Base-by-base conservation (phyloP, 1,140 invertebrate genomes). In the Amphibalanus amphitrite region DNA sequence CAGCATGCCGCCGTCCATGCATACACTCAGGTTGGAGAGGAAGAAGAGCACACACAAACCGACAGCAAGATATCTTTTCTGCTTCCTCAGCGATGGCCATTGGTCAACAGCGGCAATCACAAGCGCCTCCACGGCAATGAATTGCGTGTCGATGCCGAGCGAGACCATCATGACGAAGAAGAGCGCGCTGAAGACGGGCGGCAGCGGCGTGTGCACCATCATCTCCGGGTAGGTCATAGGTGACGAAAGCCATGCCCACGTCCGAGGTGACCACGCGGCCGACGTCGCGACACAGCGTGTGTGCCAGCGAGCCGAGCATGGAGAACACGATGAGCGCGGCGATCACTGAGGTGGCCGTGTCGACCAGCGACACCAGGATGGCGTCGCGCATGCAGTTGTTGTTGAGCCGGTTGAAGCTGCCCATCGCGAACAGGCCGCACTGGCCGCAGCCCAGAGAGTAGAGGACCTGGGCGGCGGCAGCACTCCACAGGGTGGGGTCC, bases 201-300 rank as follows among this genome's bases (percentile, higher is more conserved):
- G 86, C 89, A 26, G 88, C 89, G 4, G 91, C 91, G 1, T 90
- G 78, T 92, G 83, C 0, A 89, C 85, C 1, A 93, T 88, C 0
- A 90, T 90, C 79, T 91, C 90, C 0, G 91, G 91, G 79, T 93
- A 93, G 17, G n/a, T n/a, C n/a, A n/a, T n/a, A n/a, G n/a, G 90
- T 90, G 71, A 92, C 89, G 77, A 92, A 93, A 1, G 90, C 90
- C 69, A 93, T 79, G 78, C 72, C 83, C 74, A 69, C 79, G 13
- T 81, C 80, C 40, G 81, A 77, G 28, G 10, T 90, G 89, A 90
- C 88, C 29, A 90, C 89, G 64, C 86, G 84, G 3, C 84, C 28
- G 0, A 75, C 68, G 17, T 69, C 82, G 1, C 88, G 87, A 40
- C 86, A 81, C 17, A 90, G 79, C 75, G 89, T 88, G 72, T 89